These are phyloP conservation scores for Recurvirostra avosetta DNA, from an alignment of 2,113 vertebrate species.

Conservation along the genomic window DNA sequence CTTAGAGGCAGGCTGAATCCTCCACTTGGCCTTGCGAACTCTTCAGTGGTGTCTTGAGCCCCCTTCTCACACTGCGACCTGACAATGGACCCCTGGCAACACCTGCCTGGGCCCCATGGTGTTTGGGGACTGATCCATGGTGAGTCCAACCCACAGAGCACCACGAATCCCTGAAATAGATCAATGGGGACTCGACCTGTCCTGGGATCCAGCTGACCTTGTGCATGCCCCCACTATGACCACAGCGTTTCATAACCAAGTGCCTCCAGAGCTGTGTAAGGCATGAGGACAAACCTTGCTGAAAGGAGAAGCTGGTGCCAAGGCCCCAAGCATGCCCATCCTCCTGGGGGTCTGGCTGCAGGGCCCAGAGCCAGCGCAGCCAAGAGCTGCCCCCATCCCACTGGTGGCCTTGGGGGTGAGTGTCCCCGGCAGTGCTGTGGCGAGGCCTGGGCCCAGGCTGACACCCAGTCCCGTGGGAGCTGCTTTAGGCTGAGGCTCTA, in stretches of 20 bases:
- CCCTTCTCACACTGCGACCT: background rate
- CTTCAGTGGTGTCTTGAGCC: background rate
- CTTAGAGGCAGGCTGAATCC: background rate
- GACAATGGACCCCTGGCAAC: background rate
- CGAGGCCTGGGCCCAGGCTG: fast-evolving
- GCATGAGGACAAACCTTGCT: background rate
- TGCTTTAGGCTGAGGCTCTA: background rate
- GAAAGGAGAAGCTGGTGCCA: background rate
- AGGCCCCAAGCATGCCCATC: fast-evolving
- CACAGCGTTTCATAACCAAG: background rate
- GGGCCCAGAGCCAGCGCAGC: too few species aligned
- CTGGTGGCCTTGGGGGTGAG: too few species aligned
- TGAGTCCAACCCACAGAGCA: background rate
- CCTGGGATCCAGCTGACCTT: background rate
- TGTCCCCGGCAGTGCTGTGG: fast-evolving
- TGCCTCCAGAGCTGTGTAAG: background rate
- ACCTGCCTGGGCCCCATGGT: background rate
- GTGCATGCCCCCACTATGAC: background rate
- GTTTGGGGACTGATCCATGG: background rate
- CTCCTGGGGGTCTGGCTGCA: background rate
- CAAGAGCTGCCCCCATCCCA: background rate
- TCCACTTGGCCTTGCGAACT: background rate
- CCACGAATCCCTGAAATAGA: background rate
- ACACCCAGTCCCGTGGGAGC: too few species aligned
- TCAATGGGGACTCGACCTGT: background rate